phyloP scores from a whole-genome alignment of 1,140 invertebrate genomes.

The Aphis gossypii region DNA sequence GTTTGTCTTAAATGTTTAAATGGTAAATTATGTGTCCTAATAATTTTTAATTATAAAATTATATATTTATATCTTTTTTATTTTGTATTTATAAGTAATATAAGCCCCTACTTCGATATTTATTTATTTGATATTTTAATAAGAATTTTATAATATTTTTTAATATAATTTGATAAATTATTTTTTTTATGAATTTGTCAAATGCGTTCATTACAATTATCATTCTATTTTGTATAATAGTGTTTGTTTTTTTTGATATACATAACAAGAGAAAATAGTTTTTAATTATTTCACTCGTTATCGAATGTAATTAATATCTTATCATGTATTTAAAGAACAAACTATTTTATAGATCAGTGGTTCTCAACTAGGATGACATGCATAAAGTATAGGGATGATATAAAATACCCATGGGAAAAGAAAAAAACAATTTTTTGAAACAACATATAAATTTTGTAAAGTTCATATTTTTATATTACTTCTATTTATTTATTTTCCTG shows the following conservation, averaged over 20 bases:
- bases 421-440: too few species aligned
- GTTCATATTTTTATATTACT: too few species aligned
- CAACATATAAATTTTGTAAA: too few species aligned
- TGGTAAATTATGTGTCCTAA: background rate
- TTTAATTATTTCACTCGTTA: background rate
- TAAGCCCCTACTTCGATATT: background rate
- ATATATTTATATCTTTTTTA: background rate
- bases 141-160: background rate
- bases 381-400: too few species aligned
- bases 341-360: background rate
- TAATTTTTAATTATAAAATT: background rate
- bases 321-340: background rate
- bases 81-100: background rate
- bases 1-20: background rate
- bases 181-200: background rate
- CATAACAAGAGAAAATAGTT: background rate
- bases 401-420: too few species aligned
- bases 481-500: too few species aligned
- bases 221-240: background rate
- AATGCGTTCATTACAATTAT: background rate
- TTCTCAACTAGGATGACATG: too few species aligned
- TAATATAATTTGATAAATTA: background rate
- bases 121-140: background rate
- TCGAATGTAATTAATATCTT: background rate
- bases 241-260: background rate